Conservation (phyloP, 2,113 vertebrate genomes). For the Chiloscyllium plagiosum region DNA sequence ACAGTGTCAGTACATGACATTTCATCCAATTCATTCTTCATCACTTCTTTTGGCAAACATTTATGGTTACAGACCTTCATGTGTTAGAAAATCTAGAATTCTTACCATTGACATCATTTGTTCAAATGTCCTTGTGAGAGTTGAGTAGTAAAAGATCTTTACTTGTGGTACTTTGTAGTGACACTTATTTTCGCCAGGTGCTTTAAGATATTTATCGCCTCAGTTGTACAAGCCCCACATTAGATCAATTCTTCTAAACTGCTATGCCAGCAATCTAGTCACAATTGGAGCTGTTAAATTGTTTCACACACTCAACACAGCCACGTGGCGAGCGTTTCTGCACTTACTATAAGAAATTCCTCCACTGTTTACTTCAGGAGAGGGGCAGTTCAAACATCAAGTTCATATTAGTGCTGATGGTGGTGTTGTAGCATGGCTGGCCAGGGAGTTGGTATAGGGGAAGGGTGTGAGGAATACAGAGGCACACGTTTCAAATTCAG, state of each 20-base stretch:
- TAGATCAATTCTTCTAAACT: not conserved
- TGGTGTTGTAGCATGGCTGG: not conserved
- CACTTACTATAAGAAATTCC: not conserved
- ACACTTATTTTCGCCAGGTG: not conserved
- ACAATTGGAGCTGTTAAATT: not conserved
- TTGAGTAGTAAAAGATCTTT: not conserved
- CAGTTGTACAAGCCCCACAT: not conserved
- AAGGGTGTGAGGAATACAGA: not conserved
- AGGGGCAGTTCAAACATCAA: not conserved
- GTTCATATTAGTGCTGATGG: not conserved
- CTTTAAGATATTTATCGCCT: not conserved
- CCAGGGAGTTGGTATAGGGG: not conserved
- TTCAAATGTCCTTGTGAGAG: not conserved
- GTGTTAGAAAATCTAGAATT: not conserved
- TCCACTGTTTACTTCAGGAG: not conserved
- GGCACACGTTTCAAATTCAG: too few relatives aligned
- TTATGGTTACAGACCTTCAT: not conserved
- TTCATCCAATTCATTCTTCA: not conserved
- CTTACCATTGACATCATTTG: not conserved
- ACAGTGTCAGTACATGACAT: too few relatives aligned
- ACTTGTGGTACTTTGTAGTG: not conserved
- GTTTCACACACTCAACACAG: not conserved
- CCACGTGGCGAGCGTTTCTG: not conserved
- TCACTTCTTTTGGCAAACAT: not conserved
- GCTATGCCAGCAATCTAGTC: not conserved